Percentiles rank a stretch among this genome's conserved stretches.
Conservation (phyloP, 2,797 vertebrate genomes). For the Mus caroli region DNA sequence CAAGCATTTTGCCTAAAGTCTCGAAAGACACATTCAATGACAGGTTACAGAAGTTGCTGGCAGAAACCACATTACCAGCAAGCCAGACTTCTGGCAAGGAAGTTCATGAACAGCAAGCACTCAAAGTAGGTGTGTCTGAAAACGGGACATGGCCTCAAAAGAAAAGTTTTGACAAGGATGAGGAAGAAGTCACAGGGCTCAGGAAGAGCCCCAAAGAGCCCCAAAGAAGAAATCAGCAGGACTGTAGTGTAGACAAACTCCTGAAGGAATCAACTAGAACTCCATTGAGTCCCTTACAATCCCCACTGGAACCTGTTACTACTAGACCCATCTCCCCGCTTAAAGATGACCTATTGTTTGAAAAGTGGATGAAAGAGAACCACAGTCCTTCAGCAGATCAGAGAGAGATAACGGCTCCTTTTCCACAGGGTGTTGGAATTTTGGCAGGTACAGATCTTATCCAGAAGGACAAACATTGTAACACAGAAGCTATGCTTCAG, state of each 20-base stretch:
- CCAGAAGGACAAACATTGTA: constrained; percentile 51
- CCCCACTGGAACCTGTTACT: constrained; percentile 69
- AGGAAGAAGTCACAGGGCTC: constrained; percentile 34
- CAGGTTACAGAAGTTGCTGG: constrained; percentile 79
- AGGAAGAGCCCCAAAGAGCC: constrained; percentile 77
- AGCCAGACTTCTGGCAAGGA: constrained; percentile 72
- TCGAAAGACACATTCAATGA: constrained; percentile 76
- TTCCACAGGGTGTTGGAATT: constrained; percentile 61
- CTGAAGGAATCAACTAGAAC: constrained; percentile 76
- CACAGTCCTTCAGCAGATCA: background rate
- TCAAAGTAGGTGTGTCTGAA: constrained; percentile 31
- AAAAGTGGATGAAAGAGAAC: constrained; percentile 64
- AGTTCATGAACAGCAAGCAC: constrained; percentile 45
- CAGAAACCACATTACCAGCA: constrained; percentile 45
- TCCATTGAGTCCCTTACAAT: constrained; percentile 55
- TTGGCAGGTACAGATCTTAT: background rate
- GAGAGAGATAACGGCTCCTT: background rate
- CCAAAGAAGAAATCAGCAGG: constrained; percentile 54
- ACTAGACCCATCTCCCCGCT: constrained; percentile 66
- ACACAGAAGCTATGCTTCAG: constrained; percentile 37
- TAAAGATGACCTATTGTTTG: constrained; percentile 68
- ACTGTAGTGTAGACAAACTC: constrained; percentile 65
- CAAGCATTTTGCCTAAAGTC: constrained; percentile 73
- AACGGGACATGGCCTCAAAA: constrained; percentile 49
- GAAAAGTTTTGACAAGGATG: constrained; percentile 8